A percentile compares a stretch with the other conserved stretches of the same genome.
Conservation (phyloP, 2,113 vertebrate species). For the Camelus bactrianus region DNA sequence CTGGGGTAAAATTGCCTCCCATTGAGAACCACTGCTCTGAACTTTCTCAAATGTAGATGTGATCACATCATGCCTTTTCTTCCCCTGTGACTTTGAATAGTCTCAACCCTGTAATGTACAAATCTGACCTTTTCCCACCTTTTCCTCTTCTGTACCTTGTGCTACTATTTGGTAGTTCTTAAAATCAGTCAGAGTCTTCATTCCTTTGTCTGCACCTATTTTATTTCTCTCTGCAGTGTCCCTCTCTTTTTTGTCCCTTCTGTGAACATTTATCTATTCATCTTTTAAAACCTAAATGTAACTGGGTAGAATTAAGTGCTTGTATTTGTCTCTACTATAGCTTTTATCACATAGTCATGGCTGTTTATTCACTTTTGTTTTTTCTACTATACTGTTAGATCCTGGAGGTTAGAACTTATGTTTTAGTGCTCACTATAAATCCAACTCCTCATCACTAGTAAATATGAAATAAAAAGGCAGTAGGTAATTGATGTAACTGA, state of each 20-base stretch:
- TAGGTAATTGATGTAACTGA: constrained; percentile 11
- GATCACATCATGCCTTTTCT: background rate
- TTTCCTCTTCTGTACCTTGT: background rate
- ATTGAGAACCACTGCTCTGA: background rate
- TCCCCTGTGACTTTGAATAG: background rate
- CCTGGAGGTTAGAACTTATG: background rate
- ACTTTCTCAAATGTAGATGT: background rate
- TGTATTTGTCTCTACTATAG: background rate
- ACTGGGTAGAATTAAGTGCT: constrained; percentile 1
- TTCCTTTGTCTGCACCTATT: background rate
- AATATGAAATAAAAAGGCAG: constrained; percentile 40
- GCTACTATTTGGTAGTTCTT: background rate
- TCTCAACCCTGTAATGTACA: background rate
- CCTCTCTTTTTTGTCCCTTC: background rate
- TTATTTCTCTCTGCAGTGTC: constrained; percentile 35
- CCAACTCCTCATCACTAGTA: background rate
- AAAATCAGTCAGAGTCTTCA: background rate
- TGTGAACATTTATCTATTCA: background rate
- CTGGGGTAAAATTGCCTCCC: background rate
- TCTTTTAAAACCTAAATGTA: constrained; percentile 5
- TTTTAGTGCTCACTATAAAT: constrained; percentile 14
- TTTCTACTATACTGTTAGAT: background rate
- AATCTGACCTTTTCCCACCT: background rate
- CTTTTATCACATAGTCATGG: background rate
- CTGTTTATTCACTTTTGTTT: constrained; percentile 34